Evolutionary conservation across 2,113 vertebrate genomes (phyloP), one percentile per base, ranked within the genome.

Genomic region (Mola mola): DNA sequence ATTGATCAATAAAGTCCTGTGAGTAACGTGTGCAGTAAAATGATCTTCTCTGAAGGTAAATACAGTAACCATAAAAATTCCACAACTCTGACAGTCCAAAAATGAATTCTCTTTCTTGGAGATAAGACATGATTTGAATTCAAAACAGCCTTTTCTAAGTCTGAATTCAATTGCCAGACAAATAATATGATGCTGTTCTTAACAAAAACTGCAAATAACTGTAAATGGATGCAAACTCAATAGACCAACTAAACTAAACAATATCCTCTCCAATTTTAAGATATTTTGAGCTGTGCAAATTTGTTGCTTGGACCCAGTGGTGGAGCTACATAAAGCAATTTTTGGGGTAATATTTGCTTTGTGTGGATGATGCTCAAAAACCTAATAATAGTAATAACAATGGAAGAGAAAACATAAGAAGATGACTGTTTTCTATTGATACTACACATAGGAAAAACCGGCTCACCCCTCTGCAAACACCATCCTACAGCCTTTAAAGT

Each of bases 371-470:
- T 25, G 48, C 41, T 36, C 1, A 2, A 11, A 29, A n/a, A n/a
- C n/a, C n/a, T n/a, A 13, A 31, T 33, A 24, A 22, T 36, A 37
- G 16, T 8, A 6, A 2, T 13, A 38, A 29, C 37, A 38, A 47
- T 22, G 13, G 13, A 37, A 20, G 16, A 37, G 13, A 46, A 13
- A 26, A 28, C 37, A 48, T 2, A 16, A 22, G 13, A 29, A 22
- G 24, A 40, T 21, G 19, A n/a, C 51, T 19, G 26, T 25, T 3
- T 1, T n/a, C 11, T 42, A 29, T 12, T 9, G 24, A 5, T n/a
- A 13, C 20, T 8, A 49, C 43, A 24, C 13, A 40, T 24, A 75
- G 42, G 24, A 33, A 29, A 61, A 36, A 19, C 17, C 5, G 38
- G 36, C 8, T 44, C 42, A 60, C 20, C 7, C 2, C 15, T 51